Conservation (phyloP, 2,113 vertebrate genomes). For the Chiloscyllium plagiosum region DNA sequence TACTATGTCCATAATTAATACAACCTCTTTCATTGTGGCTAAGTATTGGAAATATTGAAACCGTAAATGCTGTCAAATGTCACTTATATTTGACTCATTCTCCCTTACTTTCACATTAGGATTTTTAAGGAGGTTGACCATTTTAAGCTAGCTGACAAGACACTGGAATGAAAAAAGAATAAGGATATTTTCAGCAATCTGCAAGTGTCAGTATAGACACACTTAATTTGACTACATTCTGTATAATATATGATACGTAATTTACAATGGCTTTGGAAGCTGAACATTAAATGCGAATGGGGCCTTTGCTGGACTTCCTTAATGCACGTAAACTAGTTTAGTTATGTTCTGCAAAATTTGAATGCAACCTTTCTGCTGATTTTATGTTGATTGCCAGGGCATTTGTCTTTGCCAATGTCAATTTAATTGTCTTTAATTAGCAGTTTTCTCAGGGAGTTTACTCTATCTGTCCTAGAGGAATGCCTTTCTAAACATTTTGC, state of each 20-base stretch:
- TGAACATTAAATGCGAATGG: background rate
- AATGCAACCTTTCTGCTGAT: background rate
- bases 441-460: background rate
- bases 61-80: background rate
- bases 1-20: background rate
- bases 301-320: background rate
- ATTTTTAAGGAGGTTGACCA: background rate
- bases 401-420: background rate
- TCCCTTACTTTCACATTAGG: background rate
- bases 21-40: background rate
- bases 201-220: background rate
- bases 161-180: background rate
- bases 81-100: background rate
- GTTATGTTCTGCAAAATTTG: background rate
- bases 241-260: background rate
- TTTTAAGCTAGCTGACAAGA: background rate
- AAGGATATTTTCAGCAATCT: background rate
- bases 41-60: background rate
- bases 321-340: background rate
- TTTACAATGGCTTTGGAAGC: background rate
- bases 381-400: background rate
- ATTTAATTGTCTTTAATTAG: background rate
- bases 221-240: background rate
- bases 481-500: background rate
- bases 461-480: background rate